These are phyloP conservation scores for Delichon dasypus DNA, from an alignment of 2,797 vertebrate genomes.

Conservation along the genomic window DNA sequence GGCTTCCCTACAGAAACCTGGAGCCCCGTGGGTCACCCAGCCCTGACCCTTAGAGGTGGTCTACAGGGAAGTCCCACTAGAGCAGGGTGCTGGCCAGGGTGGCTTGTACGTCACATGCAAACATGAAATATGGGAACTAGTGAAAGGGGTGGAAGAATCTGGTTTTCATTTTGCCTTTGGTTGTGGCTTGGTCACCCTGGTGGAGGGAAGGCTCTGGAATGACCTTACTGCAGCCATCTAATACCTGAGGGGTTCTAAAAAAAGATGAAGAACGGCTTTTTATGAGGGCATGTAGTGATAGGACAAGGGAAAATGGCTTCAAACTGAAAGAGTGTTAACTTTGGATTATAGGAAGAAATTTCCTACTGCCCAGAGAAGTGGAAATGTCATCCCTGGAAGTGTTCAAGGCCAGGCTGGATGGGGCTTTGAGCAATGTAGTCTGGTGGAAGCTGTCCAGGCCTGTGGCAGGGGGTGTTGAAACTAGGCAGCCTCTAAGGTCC, in stretches of 20 bases:
- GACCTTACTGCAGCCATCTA: background rate
- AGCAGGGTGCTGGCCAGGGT: background rate
- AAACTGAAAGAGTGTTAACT: background rate
- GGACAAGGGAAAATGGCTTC: background rate
- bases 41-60: background rate
- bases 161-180: background rate
- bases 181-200: background rate
- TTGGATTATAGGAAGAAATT: background rate
- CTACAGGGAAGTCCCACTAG: background rate
- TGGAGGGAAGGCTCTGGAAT: background rate
- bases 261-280: background rate
- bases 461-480: background rate
- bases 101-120: background rate
- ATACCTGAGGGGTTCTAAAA: background rate
- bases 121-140: background rate
- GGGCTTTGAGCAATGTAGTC: background rate
- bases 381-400: background rate
- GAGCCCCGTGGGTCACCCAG: rapidly evolving
- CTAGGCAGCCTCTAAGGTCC: background rate
- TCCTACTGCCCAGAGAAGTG: background rate
- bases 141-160: background rate
- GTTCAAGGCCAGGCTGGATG: background rate
- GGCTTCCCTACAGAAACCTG: background rate
- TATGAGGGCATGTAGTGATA: background rate
- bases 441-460: background rate